Evolutionary conservation across 1,140 invertebrate species (phyloP), one percentile per base, ranked within the genome.

Genomic region (Hermetia illucens): DNA sequence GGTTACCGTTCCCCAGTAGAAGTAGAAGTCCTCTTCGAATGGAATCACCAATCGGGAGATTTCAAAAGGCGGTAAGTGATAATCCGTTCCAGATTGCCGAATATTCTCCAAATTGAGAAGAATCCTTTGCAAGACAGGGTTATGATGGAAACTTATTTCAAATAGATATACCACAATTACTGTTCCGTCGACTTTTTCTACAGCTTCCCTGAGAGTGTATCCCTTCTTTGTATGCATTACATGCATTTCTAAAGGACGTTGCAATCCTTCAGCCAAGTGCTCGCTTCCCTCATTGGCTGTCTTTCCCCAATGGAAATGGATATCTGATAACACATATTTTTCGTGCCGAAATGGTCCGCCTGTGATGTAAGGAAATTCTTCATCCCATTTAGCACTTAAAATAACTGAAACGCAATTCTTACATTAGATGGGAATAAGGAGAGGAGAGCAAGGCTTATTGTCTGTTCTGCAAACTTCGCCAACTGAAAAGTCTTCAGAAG

Each of bases 281-380:
- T 77, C 74, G 2, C 69, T 71, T n/a, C 74, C 74, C 10, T 48
- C 37, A 4, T 45, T 47, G 39, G 63, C 54, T 12, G 61, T 53
- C 12, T 52, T 50, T 4, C 69, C 69, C 66, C 72, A 75, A 45
- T 77, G 73, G 38, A 74, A 62, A 47, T 75, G 72, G 20, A 74
- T 50, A 40, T 71, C 68, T 3, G 51, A 42, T 25, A 71, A 60
- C 16, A 52, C 44, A 42, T 68, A 71, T 21, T 53, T 55, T 9
- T 53, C 55, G n/a, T n/a, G n/a, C 16, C 47, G 45, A 13, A 70
- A 44, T 3, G 55, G 57, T 13, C 63, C 65, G 10, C 54, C 56
- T 18, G 22, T 15, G 19, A 50, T 31, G 15, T 21, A 30, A 15
- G 38, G 38, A 13, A 21, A 19, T 21, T 33, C 18, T 12, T 21